These are phyloP conservation scores for Dolomedes plantarius DNA, from an alignment of 2,888 invertebrate species.

Conservation along the genomic window DNA sequence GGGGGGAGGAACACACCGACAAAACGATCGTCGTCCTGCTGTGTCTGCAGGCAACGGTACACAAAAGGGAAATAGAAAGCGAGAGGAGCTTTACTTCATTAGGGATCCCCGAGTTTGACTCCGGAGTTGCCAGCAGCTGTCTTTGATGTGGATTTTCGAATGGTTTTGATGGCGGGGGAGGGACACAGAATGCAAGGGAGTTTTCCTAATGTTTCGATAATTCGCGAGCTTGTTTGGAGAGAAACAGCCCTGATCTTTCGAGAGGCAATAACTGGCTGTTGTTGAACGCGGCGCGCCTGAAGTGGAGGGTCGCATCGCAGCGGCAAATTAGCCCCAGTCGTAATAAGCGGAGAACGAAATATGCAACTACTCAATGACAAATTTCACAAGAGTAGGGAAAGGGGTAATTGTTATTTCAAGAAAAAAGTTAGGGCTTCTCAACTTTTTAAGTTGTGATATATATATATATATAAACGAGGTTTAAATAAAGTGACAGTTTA, in stretches of 20 bases:
- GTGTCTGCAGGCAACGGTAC: conserved; percentile 15
- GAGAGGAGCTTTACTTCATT: conserved; percentile 62
- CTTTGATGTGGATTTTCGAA: conserved; percentile 51
- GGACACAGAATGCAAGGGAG: not conserved
- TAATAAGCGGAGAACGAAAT: not conserved
- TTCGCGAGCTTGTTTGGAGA: conserved; percentile 12
- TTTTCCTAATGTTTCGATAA: conserved; percentile 2
- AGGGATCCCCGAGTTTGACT: conserved; percentile 52
- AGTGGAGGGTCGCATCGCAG: no score
- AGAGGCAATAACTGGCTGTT: conserved; percentile 12
- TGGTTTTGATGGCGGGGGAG: conserved; percentile 16
- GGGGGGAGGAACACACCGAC: conserved; percentile 40
- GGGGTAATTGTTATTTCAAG: no score
- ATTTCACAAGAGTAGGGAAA: no score
- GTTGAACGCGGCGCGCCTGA: not conserved
- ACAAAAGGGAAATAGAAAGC: conserved; percentile 58
- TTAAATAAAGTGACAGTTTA: no score
- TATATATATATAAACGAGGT: no score
- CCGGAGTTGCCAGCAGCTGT: conserved; percentile 52
- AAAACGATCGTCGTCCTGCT: conserved; percentile 61
- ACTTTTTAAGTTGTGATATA: no score
- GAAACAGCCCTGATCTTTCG: conserved; percentile 1
- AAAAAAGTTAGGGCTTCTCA: no score
- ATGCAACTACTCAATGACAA: no score
- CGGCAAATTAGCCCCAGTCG: not conserved